Evolutionary conservation across 2,888 invertebrate species (phyloP), one percentile per base, ranked within the genome.

Genomic region (Pantelozetes paolii): DNA sequence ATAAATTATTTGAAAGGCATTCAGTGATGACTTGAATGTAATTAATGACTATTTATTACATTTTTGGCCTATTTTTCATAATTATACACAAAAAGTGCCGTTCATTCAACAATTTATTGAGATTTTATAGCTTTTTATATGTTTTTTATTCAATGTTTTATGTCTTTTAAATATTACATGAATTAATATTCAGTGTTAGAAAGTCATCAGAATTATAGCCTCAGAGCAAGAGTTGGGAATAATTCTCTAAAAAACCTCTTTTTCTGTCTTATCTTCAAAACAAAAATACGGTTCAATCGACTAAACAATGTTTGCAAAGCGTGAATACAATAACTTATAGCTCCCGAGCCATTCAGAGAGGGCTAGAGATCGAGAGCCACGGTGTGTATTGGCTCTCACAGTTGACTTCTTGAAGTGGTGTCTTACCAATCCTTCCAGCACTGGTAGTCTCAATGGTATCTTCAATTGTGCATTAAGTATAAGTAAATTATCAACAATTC

Each of bases 281-380:
- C 59, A 67, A 36, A 67, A 67, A 32, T 18, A n/a, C 3, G 32
- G 36, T 67, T 67, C 67, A 67, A 67, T 67, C 20, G 67, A 67
- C 67, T 67, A 67, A 67, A 67, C 67, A 67, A 67, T 67, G 67
- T 67, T 67, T 67, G 67, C 42, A 42, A 67, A 67, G 67, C 67
- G 67, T 67, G 67, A 67, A 67, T 67, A 40, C 42, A 67, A 67
- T 67, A 42, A 67, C 67, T 67, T 67, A 67, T n/a, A 40, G 67
- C 42, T 67, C 18, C 8, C 54, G 54, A 62, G 5, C 6, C 20
- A 32, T 2, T n/a, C 42, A 42, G 64, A 36, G 5, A 3, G 54
- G 9, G 23, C 54, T 54, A 54, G 2, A 5, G 23, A 26, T 20
- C 23, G 45, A n/a, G 48, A 5, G 48, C 3, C 48, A 48, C 5